Evolutionary conservation across 1,140 invertebrate species (phyloP).

Genomic region (Luehdorfia chinensis): DNA sequence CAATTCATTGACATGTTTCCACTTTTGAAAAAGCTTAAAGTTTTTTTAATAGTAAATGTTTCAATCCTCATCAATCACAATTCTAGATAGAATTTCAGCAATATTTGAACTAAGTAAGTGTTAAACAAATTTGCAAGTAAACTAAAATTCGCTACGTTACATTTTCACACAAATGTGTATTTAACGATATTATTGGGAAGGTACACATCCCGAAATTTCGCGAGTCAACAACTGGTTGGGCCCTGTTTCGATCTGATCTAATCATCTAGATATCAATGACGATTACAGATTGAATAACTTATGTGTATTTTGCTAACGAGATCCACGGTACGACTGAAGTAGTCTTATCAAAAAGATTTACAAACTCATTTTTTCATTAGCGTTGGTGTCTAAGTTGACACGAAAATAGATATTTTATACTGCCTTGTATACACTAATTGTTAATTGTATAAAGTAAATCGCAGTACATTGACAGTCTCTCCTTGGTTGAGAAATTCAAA

Average conservation of each 20-base stretch:
- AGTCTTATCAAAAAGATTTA: background rate
- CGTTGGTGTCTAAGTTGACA: background rate
- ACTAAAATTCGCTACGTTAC: background rate
- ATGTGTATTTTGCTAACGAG: background rate
- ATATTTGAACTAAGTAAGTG: background rate
- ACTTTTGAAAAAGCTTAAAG: too few relatives aligned
- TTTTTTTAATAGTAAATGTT: too few relatives aligned
- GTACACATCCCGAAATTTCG: background rate
- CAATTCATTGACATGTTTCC: too few relatives aligned
- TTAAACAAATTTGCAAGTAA: background rate
- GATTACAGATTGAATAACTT: background rate
- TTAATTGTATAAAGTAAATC: background rate
- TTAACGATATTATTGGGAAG: background rate
- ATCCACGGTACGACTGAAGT: background rate
- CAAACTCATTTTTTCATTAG: background rate
- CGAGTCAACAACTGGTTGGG: background rate
- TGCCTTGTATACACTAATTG: background rate
- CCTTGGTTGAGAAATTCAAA: slow-evolving; percentile 6
- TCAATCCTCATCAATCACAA: slow-evolving; percentile 2
- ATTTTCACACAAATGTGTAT: background rate
- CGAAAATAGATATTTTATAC: too few relatives aligned
- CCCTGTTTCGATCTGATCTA: too few relatives aligned
- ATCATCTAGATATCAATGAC: background rate
- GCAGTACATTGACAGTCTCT: background rate
- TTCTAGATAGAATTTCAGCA: slow-evolving; percentile 6